phyloP scores from a whole-genome alignment of 2,113 vertebrate genomes.

The Condylura cristata region DNA sequence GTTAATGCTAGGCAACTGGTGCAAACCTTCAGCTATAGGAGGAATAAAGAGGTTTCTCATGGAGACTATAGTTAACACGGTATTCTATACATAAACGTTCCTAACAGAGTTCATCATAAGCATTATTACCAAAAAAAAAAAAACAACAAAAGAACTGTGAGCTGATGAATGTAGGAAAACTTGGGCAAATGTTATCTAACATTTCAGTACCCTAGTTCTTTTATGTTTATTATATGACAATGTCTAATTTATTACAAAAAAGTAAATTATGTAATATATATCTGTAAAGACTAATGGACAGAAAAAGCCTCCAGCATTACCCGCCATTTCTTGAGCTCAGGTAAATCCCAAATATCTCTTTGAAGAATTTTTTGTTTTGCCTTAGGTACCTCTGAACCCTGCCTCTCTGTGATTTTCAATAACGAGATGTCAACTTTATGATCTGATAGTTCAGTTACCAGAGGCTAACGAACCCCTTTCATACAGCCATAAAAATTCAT shows the following conservation, averaged over 20 bases:
- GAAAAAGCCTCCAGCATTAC: background rate
- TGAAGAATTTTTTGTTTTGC: constrained; percentile 37
- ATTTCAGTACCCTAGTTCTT: background rate
- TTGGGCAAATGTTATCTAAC: background rate
- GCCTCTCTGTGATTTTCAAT: background rate
- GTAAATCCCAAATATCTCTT: background rate
- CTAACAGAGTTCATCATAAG: background rate
- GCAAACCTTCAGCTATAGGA: background rate
- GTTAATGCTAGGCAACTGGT: background rate
- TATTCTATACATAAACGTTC: background rate
- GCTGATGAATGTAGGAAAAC: background rate
- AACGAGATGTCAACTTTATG: background rate
- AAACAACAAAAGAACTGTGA: no score
- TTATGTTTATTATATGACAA: background rate
- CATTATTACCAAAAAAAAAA: background rate
- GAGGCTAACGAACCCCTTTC: background rate
- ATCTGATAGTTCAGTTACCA: background rate
- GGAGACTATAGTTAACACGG: background rate
- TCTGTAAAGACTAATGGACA: background rate
- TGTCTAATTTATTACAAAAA: background rate
- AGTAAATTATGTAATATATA: background rate
- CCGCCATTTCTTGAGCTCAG: background rate
- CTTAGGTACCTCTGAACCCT: background rate
- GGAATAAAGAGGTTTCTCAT: background rate
- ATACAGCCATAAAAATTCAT: background rate